Percentiles rank a stretch among this genome's conserved stretches.
phyloP scores from a whole-genome alignment of 1,140 invertebrate species.

The Conus betulinus region DNA sequence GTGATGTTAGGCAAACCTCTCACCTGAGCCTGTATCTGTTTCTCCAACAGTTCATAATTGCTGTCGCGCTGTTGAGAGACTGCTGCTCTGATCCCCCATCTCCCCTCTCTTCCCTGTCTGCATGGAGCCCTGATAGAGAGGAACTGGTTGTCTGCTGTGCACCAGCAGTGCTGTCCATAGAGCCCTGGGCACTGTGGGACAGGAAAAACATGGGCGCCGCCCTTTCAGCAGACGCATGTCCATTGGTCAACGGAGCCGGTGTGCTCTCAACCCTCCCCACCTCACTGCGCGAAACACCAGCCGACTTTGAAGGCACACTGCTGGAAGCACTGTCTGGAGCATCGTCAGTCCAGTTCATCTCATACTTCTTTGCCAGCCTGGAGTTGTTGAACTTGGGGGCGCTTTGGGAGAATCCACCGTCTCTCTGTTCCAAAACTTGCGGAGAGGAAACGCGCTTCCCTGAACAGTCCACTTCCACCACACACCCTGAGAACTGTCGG shows the following conservation, averaged over 20 bases:
- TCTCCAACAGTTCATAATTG: constrained; percentile 39
- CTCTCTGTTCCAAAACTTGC: constrained; percentile 23
- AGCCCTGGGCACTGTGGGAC: neutral
- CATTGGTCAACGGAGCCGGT: neutral
- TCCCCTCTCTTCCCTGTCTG: neutral
- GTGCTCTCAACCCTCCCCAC: neutral
- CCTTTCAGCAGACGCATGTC: neutral
- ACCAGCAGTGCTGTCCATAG: neutral
- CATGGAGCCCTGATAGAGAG: neutral
- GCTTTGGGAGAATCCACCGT: constrained; percentile 7
- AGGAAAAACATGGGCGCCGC: neutral
- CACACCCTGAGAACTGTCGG: neutral
- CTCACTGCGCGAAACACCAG: neutral
- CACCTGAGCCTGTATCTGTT: constrained; percentile 38
- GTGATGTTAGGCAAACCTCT: neutral
- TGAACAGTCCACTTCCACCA: neutral
- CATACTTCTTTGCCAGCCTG: neutral
- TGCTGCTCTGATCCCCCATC: constrained; percentile 21
- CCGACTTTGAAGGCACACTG: neutral
- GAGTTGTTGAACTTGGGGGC: constrained; percentile 8
- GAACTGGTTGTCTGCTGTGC: neutral
- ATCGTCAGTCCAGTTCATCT: neutral
- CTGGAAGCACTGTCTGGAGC: neutral
- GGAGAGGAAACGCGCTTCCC: neutral
- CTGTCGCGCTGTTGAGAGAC: constrained; percentile 15